Base-by-base conservation (phyloP, 2,113 vertebrate species). In the Ia io region DNA sequence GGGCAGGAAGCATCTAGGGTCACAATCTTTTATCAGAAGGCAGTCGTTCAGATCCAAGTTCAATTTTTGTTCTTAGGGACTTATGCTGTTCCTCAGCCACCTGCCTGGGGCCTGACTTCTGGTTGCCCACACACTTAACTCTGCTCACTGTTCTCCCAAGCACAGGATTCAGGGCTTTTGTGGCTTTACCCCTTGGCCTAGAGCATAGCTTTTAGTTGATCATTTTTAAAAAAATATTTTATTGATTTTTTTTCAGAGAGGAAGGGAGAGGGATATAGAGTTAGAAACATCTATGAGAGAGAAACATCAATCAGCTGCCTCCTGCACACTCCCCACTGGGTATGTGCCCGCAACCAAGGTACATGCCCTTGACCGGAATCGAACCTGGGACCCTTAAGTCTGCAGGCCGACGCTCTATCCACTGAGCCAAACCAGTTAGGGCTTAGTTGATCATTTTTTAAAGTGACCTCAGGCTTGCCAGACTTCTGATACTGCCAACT, bases 21-120 rank as follows among this genome's bases (percentile, higher is more conserved):
- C 65, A 35, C 51, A 96, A 28, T n/a, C 30, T 89, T 86, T 80
- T 53, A 63, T 91, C 56, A 93, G 73, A 80, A 87, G 42, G 35
- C 47, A 79, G 44, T 49, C 35, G 23, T 74, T 89, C 65, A 63
- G 8, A 4, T 25, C 23, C 51, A 71, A 87, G 44, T 65, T 90
- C 44, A 73, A 20, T 76, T 71, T 93, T 77, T 70, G 59, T 32
- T 82, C 18, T 71, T 65, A 76, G 25, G n/a, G 7, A 83, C 28
- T 67, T 69, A 78, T 12, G 9, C 9, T 61, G 2, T 63, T 59
- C 23, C 30, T 90, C 63, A 59, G n/a, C 18, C 56, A 47, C 77
- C 56, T 94, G 49, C 93, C 35, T 91, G 47, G 47, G 49, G 30
- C 77, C 35, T 93, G 63, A 40, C 9, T 51, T 85, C 51, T 0